Conservation (phyloP, 2,797 vertebrate genomes). For the Aselliscus stoliczkanus region DNA sequence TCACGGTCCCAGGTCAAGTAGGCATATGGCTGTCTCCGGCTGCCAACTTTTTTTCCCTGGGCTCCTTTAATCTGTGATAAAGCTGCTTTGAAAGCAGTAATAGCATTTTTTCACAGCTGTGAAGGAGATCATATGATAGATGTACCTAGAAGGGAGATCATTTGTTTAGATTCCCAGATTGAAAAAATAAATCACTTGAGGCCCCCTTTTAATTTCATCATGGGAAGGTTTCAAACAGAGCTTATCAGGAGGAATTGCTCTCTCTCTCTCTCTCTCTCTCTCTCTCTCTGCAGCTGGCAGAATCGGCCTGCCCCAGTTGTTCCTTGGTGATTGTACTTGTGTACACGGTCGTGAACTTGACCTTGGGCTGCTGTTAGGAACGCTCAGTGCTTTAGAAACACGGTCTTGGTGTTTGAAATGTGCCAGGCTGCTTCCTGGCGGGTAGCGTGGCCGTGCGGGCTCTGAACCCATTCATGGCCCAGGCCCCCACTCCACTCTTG, state of each 20-base stretch:
- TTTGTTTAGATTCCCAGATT: constrained; percentile 82
- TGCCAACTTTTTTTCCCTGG: constrained; percentile 76
- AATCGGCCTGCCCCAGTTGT: not conserved
- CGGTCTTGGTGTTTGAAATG: not conserved
- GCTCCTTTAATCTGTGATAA: constrained; percentile 79
- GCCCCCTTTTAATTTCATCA: constrained; percentile 62
- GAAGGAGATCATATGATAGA: constrained; percentile 75
- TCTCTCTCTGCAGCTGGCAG: not conserved
- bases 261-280: not conserved
- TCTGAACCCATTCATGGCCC: no score
- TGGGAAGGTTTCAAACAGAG: constrained; percentile 56
- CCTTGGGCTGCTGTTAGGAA: not conserved
- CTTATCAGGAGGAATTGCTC: not conserved
- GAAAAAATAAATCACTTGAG: constrained; percentile 74
- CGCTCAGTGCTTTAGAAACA: not conserved
- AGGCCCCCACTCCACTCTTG: not conserved
- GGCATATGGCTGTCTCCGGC: constrained; percentile 82
- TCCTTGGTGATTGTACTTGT: not conserved
- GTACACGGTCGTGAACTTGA: not conserved
- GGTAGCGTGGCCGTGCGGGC: not conserved
- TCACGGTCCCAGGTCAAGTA: constrained; percentile 84
- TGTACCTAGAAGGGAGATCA: constrained; percentile 64
- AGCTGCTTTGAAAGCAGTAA: constrained; percentile 79
- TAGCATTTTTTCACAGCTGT: constrained; percentile 81
- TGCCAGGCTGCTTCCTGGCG: not conserved